Base-by-base conservation (phyloP, 2,888 invertebrate genomes). In the Yponomeuta plumbellus region DNA sequence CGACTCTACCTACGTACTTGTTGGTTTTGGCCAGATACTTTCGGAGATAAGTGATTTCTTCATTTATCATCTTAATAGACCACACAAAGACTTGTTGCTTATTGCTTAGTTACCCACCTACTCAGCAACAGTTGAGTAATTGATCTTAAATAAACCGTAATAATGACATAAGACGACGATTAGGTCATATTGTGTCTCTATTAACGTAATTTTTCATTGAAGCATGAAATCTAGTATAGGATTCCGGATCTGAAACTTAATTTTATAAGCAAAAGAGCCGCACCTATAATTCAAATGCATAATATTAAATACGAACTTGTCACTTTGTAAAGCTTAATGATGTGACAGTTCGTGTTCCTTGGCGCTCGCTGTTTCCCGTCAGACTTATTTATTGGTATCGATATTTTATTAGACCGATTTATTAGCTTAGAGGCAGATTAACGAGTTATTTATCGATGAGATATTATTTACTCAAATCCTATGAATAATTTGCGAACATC, bases 1-100 rank as follows among this genome's bases (percentile, higher is more conserved):
- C 62, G n/a, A 23, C 20, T 39, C n/a, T 26, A 26, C 61, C n/a
- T 26, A 26, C 61, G 8, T 22, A 58, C 58, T 58, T 22, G 20
- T 58, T 58, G n/a, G 22, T 58, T 58, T 58, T 22, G 58, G 11
- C 20, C 58, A 58, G 21, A 75, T 70, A 68, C 71, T 78, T 77
- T 78, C 44, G 44, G 17, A 52, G 44, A 52, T 52, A 52, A 52
- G 44, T 52, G 44, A 52, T 52, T 13, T 52, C 13, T 52, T 52
- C 44, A 52, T 52, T 52, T 52, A 52, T 52, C 44, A 52, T 52
- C 44, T 52, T 52, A 52, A 52, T 52, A 52, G 44, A 52, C 44
- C 17, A 52, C 44, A 52, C 44, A 52, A 52, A 17, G 44, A 17
- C 44, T 17, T 13, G 13, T 17, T 52, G 13, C 13, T 52, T 52